Conservation (phyloP, 2,113 vertebrate genomes). For the Amia ocellicauda region DNA sequence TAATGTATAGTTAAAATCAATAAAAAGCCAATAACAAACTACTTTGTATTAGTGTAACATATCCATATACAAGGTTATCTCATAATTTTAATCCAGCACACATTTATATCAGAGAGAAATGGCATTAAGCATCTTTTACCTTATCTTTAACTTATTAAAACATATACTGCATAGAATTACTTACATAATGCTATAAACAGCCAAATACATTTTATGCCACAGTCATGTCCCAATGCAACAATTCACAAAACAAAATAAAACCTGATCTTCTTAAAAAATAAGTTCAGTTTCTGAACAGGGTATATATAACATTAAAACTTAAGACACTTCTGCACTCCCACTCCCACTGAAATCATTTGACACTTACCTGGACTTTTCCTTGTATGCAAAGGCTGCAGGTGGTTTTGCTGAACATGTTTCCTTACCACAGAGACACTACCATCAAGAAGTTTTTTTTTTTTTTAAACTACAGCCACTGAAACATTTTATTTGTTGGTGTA, state of each 20-base stretch:
- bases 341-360: not conserved
- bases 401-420: conserved; percentile 63
- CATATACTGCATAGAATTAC: too few species aligned
- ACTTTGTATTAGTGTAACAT: not conserved
- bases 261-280: not conserved
- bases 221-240: not conserved
- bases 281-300: too few species aligned
- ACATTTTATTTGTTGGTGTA: conserved; percentile 50
- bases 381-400: conserved; percentile 44
- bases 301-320: not conserved
- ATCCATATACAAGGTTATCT: not conserved
- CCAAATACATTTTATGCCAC: too few species aligned
- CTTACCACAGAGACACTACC: conserved; percentile 41
- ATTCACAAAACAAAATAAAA: not conserved
- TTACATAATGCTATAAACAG: too few species aligned
- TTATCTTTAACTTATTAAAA: too few species aligned
- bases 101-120: too few species aligned
- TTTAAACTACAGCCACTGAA: conserved; percentile 33
- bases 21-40: not conserved
- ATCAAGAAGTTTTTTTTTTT: conserved; percentile 26
- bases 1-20: conserved; percentile 14
- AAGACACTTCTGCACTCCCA: not conserved
- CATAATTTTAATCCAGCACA: too few species aligned
- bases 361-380: conserved; percentile 65
- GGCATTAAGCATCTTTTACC: too few species aligned